Percentiles rank a stretch among this genome's conserved stretches.
phyloP scores from a whole-genome alignment of 2,888 invertebrate species.

The Philereme transversata region DNA sequence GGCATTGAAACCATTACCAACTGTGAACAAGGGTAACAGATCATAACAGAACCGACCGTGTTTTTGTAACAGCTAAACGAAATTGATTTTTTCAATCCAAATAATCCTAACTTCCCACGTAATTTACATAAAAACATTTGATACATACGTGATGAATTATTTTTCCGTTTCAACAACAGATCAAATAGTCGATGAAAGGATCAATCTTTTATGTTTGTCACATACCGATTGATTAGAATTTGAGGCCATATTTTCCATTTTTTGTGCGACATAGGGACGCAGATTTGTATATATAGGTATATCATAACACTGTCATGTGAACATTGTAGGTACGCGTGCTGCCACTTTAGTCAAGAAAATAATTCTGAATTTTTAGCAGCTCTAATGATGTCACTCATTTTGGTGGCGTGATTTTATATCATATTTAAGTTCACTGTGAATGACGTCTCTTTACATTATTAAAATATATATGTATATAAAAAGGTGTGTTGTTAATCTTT shows the following conservation, averaged over 20 bases:
- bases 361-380: constrained; percentile 32
- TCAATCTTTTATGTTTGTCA: not conserved
- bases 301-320: not conserved
- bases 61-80: constrained; percentile 32
- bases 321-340: constrained; percentile 4
- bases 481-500: not conserved
- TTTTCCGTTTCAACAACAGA: constrained; percentile 15
- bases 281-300: not conserved
- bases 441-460: no score
- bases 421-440: not conserved
- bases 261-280: not conserved
- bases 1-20: no score
- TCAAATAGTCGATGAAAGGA: constrained; percentile 4
- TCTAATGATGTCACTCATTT: constrained; percentile 37
- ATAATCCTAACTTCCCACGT: constrained; percentile 30
- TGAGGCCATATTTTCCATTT: not conserved
- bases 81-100: constrained; percentile 34
- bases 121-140: constrained; percentile 35
- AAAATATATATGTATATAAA: no score
- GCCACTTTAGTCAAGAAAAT: constrained; percentile 14
- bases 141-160: constrained; percentile 17
- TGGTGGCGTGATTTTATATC: constrained; percentile 6
- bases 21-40: no score
- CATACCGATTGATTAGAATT: not conserved
- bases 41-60: not conserved